Percentiles rank a stretch among this genome's conserved stretches.
Conservation (phyloP, 2,888 invertebrate species). For the Labia minor region DNA sequence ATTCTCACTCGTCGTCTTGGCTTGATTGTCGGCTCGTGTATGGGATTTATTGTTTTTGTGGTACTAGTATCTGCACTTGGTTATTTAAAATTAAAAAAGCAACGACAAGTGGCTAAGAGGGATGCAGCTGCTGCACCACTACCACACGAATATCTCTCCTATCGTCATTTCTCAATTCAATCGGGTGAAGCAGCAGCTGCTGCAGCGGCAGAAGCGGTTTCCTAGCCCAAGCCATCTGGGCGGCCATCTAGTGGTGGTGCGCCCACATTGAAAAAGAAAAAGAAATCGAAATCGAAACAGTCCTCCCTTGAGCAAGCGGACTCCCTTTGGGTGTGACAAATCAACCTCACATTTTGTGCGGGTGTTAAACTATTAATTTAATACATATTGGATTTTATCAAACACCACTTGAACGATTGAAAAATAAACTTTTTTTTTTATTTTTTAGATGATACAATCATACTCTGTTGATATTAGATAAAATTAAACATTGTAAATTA, state of each 20-base stretch:
- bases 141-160: constrained; percentile 72
- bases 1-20: constrained; percentile 71
- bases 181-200: constrained; percentile 42
- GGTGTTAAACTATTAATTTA: too few relatives aligned
- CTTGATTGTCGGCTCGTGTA: constrained; percentile 73
- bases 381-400: neutral
- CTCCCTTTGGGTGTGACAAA: neutral
- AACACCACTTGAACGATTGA: neutral
- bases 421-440: neutral
- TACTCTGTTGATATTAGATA: neutral
- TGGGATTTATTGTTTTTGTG: constrained; percentile 76
- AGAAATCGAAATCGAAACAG: constrained; percentile 14
- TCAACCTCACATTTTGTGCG: too few relatives aligned
- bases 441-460: neutral
- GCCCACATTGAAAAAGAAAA: constrained; percentile 15
- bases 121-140: constrained; percentile 48
- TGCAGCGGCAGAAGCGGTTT: neutral
- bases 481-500: too few relatives aligned
- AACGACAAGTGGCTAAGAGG: constrained; percentile 61
- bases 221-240: neutral
- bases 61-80: constrained; percentile 73
- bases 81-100: constrained; percentile 75
- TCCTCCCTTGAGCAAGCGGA: constrained; percentile 24
- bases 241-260: neutral
- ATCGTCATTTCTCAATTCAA: constrained; percentile 59